phyloP scores from a whole-genome alignment of 1,140 invertebrate species.

The Drosophila bocki region DNA sequence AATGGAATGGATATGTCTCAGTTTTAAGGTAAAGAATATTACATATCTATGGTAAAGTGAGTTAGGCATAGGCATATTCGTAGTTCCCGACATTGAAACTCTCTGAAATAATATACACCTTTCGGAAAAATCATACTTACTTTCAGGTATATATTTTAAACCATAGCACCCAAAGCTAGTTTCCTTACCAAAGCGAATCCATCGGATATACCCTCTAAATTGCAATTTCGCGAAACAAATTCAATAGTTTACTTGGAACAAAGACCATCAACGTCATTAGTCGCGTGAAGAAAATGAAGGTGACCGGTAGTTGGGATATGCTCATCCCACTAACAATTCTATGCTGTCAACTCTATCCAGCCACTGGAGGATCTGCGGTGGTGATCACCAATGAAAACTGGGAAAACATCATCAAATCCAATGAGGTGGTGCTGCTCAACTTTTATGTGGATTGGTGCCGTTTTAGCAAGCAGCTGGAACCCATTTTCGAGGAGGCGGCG shows the following conservation, averaged over 20 bases:
- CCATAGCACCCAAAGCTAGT: background rate
- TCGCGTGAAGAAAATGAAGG: conserved; percentile 35
- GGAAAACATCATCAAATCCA: background rate
- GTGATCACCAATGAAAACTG: conserved; percentile 16
- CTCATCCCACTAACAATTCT: conserved; percentile 2
- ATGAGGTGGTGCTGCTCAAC: conserved; percentile 49
- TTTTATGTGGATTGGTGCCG: conserved; percentile 49
- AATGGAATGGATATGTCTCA: background rate
- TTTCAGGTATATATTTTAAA: background rate
- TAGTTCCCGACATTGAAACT: background rate
- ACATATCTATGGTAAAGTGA: rapidly evolving
- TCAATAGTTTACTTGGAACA: background rate
- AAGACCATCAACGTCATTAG: background rate
- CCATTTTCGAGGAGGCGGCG: conserved; percentile 92
- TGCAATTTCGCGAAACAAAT: background rate
- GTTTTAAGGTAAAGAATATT: background rate
- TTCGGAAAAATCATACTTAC: too few relatives aligned
- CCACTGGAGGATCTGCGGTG: background rate
- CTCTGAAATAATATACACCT: background rate
- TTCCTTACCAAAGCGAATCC: background rate
- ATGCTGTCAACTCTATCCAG: background rate
- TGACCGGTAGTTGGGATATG: background rate
- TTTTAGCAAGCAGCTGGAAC: conserved; percentile 39
- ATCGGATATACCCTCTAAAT: background rate
- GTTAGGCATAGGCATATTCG: background rate